Evolutionary conservation across 53 echinoderm and acorn worm genomes (phyloP), one percentile per base, ranked within the genome.

Genomic region (Patiria pectinifera): DNA sequence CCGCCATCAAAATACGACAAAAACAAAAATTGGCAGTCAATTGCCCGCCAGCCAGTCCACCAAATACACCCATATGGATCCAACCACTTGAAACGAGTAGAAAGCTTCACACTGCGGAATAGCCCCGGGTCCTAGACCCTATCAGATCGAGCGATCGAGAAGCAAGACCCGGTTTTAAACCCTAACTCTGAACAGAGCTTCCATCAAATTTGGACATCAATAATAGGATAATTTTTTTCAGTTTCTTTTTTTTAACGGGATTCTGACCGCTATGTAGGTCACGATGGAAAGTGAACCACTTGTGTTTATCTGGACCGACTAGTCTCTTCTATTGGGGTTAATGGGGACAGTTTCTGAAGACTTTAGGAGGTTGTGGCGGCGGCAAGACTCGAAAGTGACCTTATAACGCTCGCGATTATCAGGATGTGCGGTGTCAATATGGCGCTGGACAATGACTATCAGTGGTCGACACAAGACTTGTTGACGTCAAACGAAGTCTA

Each of bases 211-310:
- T 72, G 48, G n/a, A 70, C 85, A 15, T 45, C 16, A 85, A 85
- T 86, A 49, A 21, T 13, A 11, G 59, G 58, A 53, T 46, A 76
- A 43, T 48, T 86, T 13, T 2, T 66, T 53, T 53, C 53, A 53
- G 53, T 53, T 53, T 66, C 66, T 66, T 66, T 18, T 16, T 14
- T 66, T 66, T 79, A 11, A 23, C 43, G 74, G 23, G 72, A 86
- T 63, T 46, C 45, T 90, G 90, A 90, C 90, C 90, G 90, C 59
- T 69, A 90, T 90, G 22, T 90, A 47, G 71, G 81, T 90, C 90
- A 48, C 69, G 22, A 59, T 22, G 81, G 66, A 48, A 26, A 90
- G 19, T 60, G 45, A 88, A 60, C 80, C 90, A 81, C 90, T 90
- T 66, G 81, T 66, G 72, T 72, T 47, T 62, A 16, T 6, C 48